Percentiles rank a stretch among this genome's conserved stretches.
phyloP scores from a whole-genome alignment of 1,140 invertebrate genomes.

The Drosophila ambigua region DNA sequence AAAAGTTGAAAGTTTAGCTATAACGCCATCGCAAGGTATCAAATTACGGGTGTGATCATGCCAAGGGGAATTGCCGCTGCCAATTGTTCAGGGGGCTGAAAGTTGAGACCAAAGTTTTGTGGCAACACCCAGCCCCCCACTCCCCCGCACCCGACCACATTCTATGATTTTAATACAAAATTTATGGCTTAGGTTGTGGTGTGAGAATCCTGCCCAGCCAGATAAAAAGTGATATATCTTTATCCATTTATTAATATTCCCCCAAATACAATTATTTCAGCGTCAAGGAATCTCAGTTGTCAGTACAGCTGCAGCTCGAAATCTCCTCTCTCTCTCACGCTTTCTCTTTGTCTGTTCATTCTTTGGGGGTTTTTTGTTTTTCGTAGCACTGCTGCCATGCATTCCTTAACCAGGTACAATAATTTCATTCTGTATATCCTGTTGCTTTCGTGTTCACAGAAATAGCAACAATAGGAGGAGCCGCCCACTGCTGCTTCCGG shows the following conservation, averaged over 20 bases:
- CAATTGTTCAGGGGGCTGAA: conserved; percentile 33
- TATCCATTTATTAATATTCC: too few species aligned
- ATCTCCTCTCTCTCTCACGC: not conserved
- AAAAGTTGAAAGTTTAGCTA: conserved; percentile 66
- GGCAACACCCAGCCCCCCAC: not conserved
- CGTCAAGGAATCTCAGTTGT: too few species aligned
- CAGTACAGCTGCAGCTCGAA: too few species aligned
- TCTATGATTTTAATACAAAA: conserved; percentile 30
- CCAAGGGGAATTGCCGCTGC: conserved; percentile 12
- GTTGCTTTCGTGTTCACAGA: conserved; percentile 39
- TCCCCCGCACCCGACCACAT: too few species aligned
- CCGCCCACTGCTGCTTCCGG: conserved; percentile 29
- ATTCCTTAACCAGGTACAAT: conserved; percentile 18
- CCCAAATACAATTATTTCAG: too few species aligned
- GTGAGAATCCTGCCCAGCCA: too few species aligned
- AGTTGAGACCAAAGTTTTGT: conserved; percentile 48
- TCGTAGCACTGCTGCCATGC: conserved; percentile 4
- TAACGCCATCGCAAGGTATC: conserved; percentile 65
- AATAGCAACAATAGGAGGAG: conserved; percentile 17
- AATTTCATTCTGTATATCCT: conserved; percentile 44
- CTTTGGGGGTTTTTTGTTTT: not conserved
- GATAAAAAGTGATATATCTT: too few species aligned
- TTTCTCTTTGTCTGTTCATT: conserved; percentile 1
- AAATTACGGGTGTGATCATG: conserved; percentile 36
- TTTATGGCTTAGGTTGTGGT: conserved; percentile 9